Conservation (phyloP, 2,797 vertebrate genomes). For the Coluber constrictor region DNA sequence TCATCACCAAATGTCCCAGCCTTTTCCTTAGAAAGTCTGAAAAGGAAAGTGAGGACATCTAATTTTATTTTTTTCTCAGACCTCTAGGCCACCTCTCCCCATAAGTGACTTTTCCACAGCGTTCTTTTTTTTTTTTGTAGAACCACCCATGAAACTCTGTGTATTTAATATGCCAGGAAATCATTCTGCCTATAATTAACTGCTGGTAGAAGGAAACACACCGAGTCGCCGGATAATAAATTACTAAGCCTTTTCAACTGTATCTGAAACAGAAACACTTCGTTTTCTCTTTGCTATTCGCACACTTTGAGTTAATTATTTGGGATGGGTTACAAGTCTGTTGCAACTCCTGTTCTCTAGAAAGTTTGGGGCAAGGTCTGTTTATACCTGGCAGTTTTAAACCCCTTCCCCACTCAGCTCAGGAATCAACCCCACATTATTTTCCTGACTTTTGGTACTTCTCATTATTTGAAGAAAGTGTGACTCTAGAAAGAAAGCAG, state of each 20-base stretch:
- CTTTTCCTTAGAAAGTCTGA: constrained; percentile 10
- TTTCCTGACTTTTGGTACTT: not conserved
- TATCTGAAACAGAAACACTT: not conserved
- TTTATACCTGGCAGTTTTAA: not conserved
- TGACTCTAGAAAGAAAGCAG: not conserved
- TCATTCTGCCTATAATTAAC: constrained; percentile 51
- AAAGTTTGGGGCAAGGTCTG: not conserved
- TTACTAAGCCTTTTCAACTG: constrained; percentile 26
- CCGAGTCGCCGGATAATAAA: not conserved
- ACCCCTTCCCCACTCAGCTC: accelerated
- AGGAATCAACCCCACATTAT: not conserved
- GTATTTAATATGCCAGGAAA: constrained; percentile 41
- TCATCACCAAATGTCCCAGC: no score
- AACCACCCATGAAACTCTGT: constrained; percentile 17
- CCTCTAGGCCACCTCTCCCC: not conserved
- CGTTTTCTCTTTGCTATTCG: constrained; percentile 22
- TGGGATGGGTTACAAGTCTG: constrained; percentile 29
- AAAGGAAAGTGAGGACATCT: constrained; percentile 9
- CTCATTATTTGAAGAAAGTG: not conserved
- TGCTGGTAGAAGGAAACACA: constrained; percentile 42
- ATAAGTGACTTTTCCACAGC: constrained; percentile 5
- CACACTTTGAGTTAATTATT: constrained; percentile 46
- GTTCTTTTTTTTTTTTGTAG: not conserved
- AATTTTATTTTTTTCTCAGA: not conserved
- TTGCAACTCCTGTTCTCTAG: constrained; percentile 9